Base-by-base conservation (phyloP, 2,113 vertebrate species). In the Lepisosteus osseus region DNA sequence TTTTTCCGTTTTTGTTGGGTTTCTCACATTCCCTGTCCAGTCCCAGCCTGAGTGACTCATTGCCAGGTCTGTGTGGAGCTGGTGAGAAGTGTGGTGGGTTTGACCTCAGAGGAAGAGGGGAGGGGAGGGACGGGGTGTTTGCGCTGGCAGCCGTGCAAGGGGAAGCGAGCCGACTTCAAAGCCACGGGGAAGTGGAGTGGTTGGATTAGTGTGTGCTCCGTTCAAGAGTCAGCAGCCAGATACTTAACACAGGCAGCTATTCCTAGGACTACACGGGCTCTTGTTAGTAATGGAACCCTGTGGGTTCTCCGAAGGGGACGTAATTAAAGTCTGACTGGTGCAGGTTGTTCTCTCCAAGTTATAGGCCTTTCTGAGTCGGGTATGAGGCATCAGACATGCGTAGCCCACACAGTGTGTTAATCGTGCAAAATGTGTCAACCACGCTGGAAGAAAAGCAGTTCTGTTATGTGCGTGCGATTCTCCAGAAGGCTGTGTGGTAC, bases 141-240 rank as follows among this genome's bases (percentile, higher is more conserved):
- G 90, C 82, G 74, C 88, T 95, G 92, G 90, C 93, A 90, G 84
- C 79, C 78, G 70, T 80, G 84, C 83, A 87, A 89, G 89, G 84
- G 86, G 88, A 88, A 92, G 78, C 80, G 84, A 90, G 88, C 88
- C 77, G 86, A 89, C 90, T 92, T 96, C 91, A 94, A 93, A 95
- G 93, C 77, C 1, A 71, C 72, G 72, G 77, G 77, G 77, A 77
- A 80, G 83, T 78, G 85, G 84, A 86, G 86, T 83, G 86, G 83
- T 84, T 81, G 84, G 82, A 83, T 12, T 56, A 86, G 85, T 76
- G 61, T 83, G 67, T 80, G 79, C 82, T 84, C 83, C 79, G 85
- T 72, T 83, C 87, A 89, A 86, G 82, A 88, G 80, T 81, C 79
- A 80, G 76, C 80, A 77, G 81, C 76, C 82, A 61, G 66, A 71